phyloP scores from a whole-genome alignment of 2,888 invertebrate species.

The Leptarthrus brevirostris region DNA sequence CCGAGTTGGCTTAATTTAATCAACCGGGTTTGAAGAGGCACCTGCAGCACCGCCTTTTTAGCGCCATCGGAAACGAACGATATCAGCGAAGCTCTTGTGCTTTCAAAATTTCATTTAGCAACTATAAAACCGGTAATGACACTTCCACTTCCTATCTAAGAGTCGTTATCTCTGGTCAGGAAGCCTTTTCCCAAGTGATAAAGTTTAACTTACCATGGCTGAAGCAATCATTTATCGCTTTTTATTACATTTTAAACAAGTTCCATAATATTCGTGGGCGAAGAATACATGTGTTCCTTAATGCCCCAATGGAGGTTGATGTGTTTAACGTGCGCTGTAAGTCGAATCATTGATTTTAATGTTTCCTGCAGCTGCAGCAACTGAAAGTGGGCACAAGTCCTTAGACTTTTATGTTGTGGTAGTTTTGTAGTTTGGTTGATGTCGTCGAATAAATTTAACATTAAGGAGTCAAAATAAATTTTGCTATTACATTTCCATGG shows the following conservation, averaged over 20 bases:
- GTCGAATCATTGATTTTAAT: neutral
- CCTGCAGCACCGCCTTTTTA: no score
- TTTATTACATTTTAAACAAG: constrained; percentile 38
- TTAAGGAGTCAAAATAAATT: no score
- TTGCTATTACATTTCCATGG: no score
- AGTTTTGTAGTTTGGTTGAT: no score
- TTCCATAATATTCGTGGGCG: neutral
- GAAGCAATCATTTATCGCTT: constrained; percentile 34
- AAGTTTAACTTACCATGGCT: constrained; percentile 30
- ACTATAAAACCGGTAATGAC: constrained; percentile 33
- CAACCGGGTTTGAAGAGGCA: no score
- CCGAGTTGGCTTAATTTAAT: no score
- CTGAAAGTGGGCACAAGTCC: neutral
- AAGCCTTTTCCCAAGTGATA: constrained; percentile 15
- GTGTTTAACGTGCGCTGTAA: neutral
- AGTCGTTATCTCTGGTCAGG: constrained; percentile 12
- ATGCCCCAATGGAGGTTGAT: neutral
- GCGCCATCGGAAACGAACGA: neutral
- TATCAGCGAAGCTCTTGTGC: constrained; percentile 17
- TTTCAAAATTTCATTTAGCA: constrained; percentile 33
- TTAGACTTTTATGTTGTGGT: neutral
- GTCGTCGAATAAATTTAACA: no score
- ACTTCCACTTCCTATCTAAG: constrained; percentile 14
- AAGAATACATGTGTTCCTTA: neutral
- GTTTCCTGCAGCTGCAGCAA: neutral